Percentiles rank a stretch among this genome's conserved stretches.
phyloP scores from a whole-genome alignment of 1,140 invertebrate species.

The Trichoplusia ni region DNA sequence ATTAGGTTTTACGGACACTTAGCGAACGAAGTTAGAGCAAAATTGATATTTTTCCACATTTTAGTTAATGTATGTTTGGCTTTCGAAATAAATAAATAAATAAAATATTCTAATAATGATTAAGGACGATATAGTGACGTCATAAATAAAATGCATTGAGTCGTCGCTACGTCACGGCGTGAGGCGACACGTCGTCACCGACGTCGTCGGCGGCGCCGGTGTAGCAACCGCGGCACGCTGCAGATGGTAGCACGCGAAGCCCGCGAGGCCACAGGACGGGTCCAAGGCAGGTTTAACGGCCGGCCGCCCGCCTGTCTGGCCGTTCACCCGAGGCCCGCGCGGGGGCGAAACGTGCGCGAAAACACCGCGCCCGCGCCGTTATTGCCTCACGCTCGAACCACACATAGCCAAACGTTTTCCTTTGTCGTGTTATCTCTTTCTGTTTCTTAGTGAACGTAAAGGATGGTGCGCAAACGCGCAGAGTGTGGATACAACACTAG shows the following conservation, averaged over 20 bases:
- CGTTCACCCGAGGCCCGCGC: conserved; percentile 75
- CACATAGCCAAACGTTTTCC: conserved; percentile 35
- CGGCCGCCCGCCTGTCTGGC: conserved; percentile 74
- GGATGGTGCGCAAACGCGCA: conserved; percentile 18
- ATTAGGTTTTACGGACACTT: conserved; percentile 1
- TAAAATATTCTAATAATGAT: neutral
- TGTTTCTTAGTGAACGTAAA: conserved; percentile 14
- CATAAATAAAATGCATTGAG: conserved; percentile 1
- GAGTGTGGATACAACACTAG: conserved; percentile 20
- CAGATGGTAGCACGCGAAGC: conserved; percentile 41
- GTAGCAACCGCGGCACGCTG: conserved; percentile 26
- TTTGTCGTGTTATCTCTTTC: conserved; percentile 34
- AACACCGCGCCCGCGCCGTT: conserved; percentile 72
- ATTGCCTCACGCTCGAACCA: conserved; percentile 46
- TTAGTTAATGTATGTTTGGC: too few relatives aligned
- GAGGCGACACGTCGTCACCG: neutral
- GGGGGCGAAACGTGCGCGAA: conserved; percentile 72
- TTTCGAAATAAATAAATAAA: conserved; percentile 4
- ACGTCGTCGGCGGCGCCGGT: conserved; percentile 22
- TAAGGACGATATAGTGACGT: neutral
- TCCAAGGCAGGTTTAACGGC: conserved; percentile 76
- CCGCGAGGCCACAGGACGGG: conserved; percentile 58
- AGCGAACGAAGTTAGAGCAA: too few relatives aligned
- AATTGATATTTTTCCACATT: too few relatives aligned
- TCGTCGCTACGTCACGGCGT: neutral